These are phyloP conservation scores for Latrodectus geometricus DNA, from an alignment of 1,140 invertebrate species.

Conservation along the genomic window DNA sequence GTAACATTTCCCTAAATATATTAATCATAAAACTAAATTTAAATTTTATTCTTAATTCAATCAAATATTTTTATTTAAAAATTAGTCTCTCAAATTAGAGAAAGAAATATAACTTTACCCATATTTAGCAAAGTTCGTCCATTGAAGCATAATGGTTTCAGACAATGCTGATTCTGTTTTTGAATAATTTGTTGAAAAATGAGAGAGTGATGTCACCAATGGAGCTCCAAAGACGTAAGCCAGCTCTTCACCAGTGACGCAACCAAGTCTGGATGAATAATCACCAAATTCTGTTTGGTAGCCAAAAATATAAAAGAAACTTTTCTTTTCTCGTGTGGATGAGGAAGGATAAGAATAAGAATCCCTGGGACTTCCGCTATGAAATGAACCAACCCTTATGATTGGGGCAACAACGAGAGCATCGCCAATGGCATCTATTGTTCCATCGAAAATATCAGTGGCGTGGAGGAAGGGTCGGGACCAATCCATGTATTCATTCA, in stretches of 20 bases:
- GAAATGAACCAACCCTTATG: slow-evolving; percentile 90
- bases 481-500: slow-evolving; percentile 99
- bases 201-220: slow-evolving; percentile 69
- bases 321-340: slow-evolving; percentile 18
- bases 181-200: slow-evolving; percentile 76
- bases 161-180: slow-evolving; percentile 80
- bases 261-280: slow-evolving; percentile 77
- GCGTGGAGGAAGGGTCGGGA: slow-evolving; percentile 91
- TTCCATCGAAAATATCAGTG: slow-evolving; percentile 91
- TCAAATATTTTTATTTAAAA: no score
- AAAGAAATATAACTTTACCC: slow-evolving; percentile 68
- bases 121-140: slow-evolving; percentile 72
- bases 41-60: no score
- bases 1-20: no score
- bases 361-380: slow-evolving; percentile 73
- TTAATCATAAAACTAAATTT: no score
- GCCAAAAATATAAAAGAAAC: slow-evolving; percentile 55
- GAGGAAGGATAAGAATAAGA: background rate
- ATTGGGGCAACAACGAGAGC: slow-evolving; percentile 92
- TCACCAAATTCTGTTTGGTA: slow-evolving; percentile 88
- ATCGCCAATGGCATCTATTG: slow-evolving; percentile 92
- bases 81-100: no score
- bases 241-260: slow-evolving; percentile 73
- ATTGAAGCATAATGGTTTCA: slow-evolving; percentile 77
- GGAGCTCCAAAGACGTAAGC: slow-evolving; percentile 76